A percentile compares a stretch with the other conserved stretches of the same genome.
These are phyloP conservation scores for Danio kyathit DNA, from an alignment of 2,797 vertebrate genomes.

Conservation along the genomic window DNA sequence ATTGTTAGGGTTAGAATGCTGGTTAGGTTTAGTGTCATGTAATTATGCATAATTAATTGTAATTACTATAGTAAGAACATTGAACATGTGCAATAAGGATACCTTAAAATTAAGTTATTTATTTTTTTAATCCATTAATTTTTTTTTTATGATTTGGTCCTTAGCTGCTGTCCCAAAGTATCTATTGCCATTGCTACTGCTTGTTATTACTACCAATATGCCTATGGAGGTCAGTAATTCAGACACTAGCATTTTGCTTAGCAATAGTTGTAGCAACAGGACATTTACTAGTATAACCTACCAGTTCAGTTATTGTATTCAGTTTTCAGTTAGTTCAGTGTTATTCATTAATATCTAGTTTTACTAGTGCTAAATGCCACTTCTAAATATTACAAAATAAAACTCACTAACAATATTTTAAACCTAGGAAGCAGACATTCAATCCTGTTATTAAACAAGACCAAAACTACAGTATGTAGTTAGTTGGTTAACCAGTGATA, in stretches of 20 bases:
- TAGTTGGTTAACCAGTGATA: neutral
- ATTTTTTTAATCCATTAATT: too few relatives aligned
- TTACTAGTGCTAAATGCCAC: neutral
- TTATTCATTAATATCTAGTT: neutral
- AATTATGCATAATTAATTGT: too few relatives aligned
- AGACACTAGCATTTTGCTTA: neutral
- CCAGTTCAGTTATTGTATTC: neutral
- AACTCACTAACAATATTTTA: neutral
- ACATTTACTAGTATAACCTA: neutral
- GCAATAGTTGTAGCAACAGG: too few relatives aligned
- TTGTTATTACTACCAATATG: neutral
- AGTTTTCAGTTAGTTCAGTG: too few relatives aligned
- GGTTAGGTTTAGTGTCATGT: too few relatives aligned
- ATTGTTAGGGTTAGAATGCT: too few relatives aligned
- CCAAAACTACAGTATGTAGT: neutral
- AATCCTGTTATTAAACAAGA: neutral
- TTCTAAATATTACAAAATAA: neutral
- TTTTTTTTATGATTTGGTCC: too few relatives aligned
- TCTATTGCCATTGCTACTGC: neutral
- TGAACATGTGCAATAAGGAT: too few relatives aligned
- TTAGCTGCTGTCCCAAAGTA: too few relatives aligned
- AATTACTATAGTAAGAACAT: too few relatives aligned
- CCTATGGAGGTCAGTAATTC: neutral
- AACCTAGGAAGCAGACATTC: neutral
- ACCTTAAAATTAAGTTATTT: too few relatives aligned